Percentiles rank a stretch among this genome's conserved stretches.
phyloP scores from a whole-genome alignment of 23 tunicate species.

The Pegea sp. region DNA sequence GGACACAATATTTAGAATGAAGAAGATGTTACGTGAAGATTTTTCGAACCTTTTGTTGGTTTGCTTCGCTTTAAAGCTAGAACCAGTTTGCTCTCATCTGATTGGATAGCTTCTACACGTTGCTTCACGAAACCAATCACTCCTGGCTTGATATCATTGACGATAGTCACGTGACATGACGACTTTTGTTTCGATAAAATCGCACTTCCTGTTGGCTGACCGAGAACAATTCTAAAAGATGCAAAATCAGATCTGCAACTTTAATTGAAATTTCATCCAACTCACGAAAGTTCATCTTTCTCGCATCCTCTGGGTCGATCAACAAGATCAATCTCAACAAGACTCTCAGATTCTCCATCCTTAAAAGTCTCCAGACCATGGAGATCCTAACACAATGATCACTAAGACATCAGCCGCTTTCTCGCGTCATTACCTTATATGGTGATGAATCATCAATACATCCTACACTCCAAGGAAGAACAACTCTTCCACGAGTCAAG shows the following conservation, averaged over 20 bases:
- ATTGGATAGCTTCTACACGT: conserved; percentile 30
- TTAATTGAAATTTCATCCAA: not conserved
- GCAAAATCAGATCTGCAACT: not conserved
- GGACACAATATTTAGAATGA: too few species aligned
- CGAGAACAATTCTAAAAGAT: conserved; percentile 43
- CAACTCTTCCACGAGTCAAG: conserved; percentile 50
- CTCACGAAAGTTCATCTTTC: conserved; percentile 3
- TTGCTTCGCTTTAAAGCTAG: conserved; percentile 11
- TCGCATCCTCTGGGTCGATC: conserved; percentile 15
- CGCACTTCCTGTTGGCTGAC: conserved; percentile 77
- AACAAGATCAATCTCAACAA: conserved; percentile 14
- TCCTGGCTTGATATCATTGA: conserved; percentile 63
- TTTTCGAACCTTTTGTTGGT: conserved; percentile 12
- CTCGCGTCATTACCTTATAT: conserved; percentile 16
- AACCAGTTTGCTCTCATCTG: conserved; percentile 14
- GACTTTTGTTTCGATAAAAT: conserved; percentile 21
- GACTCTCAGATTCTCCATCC: conserved; percentile 20
- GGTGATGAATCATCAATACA: conserved; percentile 16
- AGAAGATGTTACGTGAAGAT: too few species aligned
- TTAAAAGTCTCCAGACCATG: conserved; percentile 23
- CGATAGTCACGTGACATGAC: conserved; percentile 46
- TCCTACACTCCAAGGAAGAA: conserved; percentile 72
- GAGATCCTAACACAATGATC: conserved; percentile 3
- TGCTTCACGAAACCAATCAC: conserved; percentile 19
- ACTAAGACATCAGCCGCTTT: too few species aligned